These are phyloP conservation scores for Halichoeres trimaculatus DNA, from an alignment of 2,113 vertebrate genomes.

Conservation along the genomic window DNA sequence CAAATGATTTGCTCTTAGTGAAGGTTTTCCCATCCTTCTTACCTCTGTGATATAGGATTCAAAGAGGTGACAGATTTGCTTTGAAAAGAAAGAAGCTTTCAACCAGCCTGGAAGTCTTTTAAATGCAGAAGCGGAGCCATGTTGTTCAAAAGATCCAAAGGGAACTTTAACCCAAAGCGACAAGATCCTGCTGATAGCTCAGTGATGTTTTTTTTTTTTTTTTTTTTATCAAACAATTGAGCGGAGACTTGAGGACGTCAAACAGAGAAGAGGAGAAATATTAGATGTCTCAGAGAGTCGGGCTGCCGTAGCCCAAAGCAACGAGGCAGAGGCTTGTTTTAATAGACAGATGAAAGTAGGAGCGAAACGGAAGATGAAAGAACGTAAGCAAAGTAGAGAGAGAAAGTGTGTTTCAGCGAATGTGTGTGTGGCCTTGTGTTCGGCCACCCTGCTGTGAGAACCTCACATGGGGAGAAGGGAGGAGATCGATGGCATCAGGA, in stretches of 20 bases:
- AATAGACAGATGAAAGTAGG: slow-evolving; percentile 74
- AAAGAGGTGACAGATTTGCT: slow-evolving; percentile 43
- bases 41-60: slow-evolving; percentile 14
- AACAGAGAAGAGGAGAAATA: slow-evolving; percentile 55
- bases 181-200: slow-evolving; percentile 57
- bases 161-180: slow-evolving; percentile 44
- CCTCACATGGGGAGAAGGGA: slow-evolving; percentile 45
- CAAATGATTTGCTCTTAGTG: background rate
- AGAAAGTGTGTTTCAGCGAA: slow-evolving; percentile 33
- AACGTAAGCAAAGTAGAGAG: slow-evolving; percentile 19
- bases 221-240: slow-evolving; percentile 66
- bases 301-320: slow-evolving; percentile 58
- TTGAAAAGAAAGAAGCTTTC: slow-evolving; percentile 45
- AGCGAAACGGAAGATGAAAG: slow-evolving; percentile 72
- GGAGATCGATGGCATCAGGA: slow-evolving; percentile 59
- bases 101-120: slow-evolving; percentile 33
- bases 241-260: slow-evolving; percentile 35
- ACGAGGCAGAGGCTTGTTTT: slow-evolving; percentile 58
- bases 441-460: slow-evolving; percentile 44
- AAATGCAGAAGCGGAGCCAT: slow-evolving; percentile 33
- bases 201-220: background rate
- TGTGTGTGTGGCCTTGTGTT: slow-evolving; percentile 61
- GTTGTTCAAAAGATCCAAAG: slow-evolving; percentile 52
- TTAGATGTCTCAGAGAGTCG: slow-evolving; percentile 59
- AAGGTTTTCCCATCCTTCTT: background rate